phyloP scores from a whole-genome alignment of 2,888 invertebrate genomes.

The Noctua janthina region DNA sequence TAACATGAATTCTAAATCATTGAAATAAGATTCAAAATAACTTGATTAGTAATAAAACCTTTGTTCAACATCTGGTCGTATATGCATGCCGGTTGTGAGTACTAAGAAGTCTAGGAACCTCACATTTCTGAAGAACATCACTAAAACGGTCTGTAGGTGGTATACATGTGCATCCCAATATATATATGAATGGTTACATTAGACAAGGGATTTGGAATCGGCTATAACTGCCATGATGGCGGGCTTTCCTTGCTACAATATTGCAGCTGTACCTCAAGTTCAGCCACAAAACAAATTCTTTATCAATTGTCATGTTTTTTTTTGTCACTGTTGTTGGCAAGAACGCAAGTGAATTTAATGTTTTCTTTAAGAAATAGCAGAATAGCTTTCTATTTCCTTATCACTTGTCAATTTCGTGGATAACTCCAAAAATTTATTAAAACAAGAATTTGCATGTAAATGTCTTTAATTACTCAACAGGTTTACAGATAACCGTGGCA shows the following conservation, averaged over 20 bases:
- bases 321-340: not conserved
- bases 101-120: no score
- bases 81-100: no score
- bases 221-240: no score
- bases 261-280: not conserved
- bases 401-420: slow-evolving; percentile 12
- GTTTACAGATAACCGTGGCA: slow-evolving; percentile 50
- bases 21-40: no score
- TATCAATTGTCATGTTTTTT: not conserved
- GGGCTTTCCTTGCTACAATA: no score
- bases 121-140: no score
- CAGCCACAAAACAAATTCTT: not conserved
- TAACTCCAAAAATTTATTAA: slow-evolving; percentile 19
- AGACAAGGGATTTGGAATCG: not conserved
- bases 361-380: not conserved
- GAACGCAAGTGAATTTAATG: not conserved
- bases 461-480: slow-evolving; percentile 53
- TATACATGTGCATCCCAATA: not conserved
- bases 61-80: not conserved
- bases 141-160: not conserved
- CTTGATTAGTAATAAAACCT: no score
- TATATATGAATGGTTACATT: not conserved
- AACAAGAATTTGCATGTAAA: slow-evolving; percentile 45
- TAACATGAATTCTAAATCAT: no score
- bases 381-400: not conserved